A percentile compares a stretch with the other conserved stretches of the same genome.
Conservation (phyloP, 2,888 invertebrate species). For the Acanthopleura granulata region DNA sequence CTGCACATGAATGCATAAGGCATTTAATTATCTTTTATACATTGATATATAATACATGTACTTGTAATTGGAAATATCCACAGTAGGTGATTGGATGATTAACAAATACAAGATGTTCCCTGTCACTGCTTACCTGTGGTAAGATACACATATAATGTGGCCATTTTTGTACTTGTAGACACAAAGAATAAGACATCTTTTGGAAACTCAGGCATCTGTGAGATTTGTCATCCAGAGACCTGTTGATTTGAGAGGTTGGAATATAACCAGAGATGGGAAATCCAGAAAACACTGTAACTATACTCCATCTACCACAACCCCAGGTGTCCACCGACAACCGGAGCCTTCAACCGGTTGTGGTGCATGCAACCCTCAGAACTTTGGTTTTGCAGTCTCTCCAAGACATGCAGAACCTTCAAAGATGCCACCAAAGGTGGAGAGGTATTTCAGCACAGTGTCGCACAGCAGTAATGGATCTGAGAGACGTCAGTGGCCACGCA, state of each 20-base stretch:
- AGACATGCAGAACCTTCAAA: no score
- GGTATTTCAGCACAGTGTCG: background rate
- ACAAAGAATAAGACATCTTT: background rate
- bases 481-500: background rate
- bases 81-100: no score
- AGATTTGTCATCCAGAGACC: constrained; percentile 5
- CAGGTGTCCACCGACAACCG: background rate
- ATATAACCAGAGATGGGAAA: background rate
- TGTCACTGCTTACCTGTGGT: no score
- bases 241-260: background rate
- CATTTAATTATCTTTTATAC: no score
- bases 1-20: no score
- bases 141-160: no score
- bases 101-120: no score
- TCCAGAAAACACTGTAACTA: constrained; percentile 1
- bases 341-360: no score
- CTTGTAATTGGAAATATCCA: no score
- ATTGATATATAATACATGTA: no score
- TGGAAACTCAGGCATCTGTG: background rate
- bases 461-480: background rate
- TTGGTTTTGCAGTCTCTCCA: no score
- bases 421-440: background rate
- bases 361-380: no score
- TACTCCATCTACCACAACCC: background rate
- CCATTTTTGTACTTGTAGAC: background rate